A percentile compares a stretch with the other conserved stretches of the same genome.
phyloP scores from a whole-genome alignment of 1,140 invertebrate species.

The Tribolium castaneum region DNA sequence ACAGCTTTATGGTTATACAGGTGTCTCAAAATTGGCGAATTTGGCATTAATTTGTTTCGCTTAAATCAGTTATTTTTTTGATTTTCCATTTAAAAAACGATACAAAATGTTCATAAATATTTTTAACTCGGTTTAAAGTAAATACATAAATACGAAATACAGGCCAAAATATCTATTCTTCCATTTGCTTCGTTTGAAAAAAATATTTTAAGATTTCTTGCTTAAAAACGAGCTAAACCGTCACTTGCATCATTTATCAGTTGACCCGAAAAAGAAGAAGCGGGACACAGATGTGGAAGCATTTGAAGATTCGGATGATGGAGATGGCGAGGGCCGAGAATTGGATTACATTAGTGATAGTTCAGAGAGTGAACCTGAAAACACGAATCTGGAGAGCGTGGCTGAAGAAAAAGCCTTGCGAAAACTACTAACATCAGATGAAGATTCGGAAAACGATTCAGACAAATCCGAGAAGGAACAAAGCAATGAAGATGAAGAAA shows the following conservation, averaged over 20 bases:
- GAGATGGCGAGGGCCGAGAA: slow-evolving; percentile 94
- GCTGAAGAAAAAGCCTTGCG: slow-evolving; percentile 90
- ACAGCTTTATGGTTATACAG: no score
- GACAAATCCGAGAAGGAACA: slow-evolving; percentile 73
- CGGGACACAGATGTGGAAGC: slow-evolving; percentile 87
- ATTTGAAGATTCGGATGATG: slow-evolving; percentile 95
- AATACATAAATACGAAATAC: no score
- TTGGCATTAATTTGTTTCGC: no score
- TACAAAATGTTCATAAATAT: no score
- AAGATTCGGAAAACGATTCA: slow-evolving; percentile 87
- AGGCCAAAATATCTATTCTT: no score
- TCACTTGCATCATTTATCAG: neutral
- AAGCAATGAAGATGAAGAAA: slow-evolving; percentile 66
- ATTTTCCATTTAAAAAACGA: no score
- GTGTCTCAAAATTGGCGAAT: no score
- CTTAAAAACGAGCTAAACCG: no score
- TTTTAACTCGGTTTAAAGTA: no score
- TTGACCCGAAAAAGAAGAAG: slow-evolving; percentile 70
- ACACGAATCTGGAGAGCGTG: slow-evolving; percentile 69
- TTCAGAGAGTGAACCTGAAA: slow-evolving; percentile 82
- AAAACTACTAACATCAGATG: slow-evolving; percentile 90
- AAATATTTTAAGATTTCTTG: no score
- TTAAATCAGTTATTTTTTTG: no score
- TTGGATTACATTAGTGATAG: slow-evolving; percentile 89
- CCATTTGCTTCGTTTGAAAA: no score